These are phyloP conservation scores for Tipula lateralis DNA, from an alignment of 2,888 invertebrate species.

Conservation along the genomic window DNA sequence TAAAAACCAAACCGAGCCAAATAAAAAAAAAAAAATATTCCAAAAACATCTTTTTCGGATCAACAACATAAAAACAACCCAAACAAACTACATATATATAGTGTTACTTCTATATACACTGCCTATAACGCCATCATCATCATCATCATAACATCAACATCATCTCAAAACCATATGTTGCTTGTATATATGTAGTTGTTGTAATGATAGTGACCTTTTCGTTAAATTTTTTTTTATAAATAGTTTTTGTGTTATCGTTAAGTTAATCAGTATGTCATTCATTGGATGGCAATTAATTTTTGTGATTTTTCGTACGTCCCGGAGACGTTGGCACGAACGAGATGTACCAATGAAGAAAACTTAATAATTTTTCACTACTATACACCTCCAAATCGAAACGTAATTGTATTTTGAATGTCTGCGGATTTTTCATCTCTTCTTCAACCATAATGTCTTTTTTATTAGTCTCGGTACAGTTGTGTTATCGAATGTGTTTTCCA, in stretches of 20 bases:
- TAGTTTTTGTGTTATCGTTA: background rate
- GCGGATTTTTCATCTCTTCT: background rate
- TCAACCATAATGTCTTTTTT: conserved; percentile 19
- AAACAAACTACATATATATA: conserved; percentile 12
- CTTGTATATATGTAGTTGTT: background rate
- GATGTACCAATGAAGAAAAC: background rate
- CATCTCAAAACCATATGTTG: conserved; percentile 2
- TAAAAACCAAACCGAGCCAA: background rate
- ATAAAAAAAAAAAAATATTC: background rate
- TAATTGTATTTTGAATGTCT: conserved; percentile 19
- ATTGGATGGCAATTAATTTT: background rate
- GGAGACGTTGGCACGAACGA: background rate
- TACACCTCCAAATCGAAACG: background rate
- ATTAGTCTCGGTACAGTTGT: background rate
- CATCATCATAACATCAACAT: conserved; percentile 12
- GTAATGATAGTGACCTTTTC: background rate
- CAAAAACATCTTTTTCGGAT: conserved; percentile 19
- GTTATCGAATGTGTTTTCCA: background rate
- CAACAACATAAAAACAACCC: conserved; percentile 15
- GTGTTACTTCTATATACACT: background rate
- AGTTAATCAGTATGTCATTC: background rate
- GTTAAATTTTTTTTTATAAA: background rate
- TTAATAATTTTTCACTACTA: background rate
- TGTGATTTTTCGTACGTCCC: background rate
- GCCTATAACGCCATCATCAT: conserved; percentile 1